Conservation (phyloP, 1,140 invertebrate genomes). For the Neodiprion pinetum region DNA sequence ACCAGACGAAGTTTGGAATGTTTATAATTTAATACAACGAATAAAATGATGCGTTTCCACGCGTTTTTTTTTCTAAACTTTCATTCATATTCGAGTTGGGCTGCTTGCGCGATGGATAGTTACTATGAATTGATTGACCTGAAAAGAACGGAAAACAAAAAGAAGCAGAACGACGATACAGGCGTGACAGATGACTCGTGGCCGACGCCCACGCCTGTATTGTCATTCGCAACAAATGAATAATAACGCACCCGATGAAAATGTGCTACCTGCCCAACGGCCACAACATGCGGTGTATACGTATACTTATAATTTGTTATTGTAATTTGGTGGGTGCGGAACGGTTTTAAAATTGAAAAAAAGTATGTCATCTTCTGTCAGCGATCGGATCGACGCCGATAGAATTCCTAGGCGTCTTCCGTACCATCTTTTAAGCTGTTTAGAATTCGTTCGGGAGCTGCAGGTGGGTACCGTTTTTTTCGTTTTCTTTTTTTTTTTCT, state of each 20-base stretch:
- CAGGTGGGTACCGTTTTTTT: no score
- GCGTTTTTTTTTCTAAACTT: no score
- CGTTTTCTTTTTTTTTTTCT: no score
- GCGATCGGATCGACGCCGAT: conserved; percentile 22
- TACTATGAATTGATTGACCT: conserved; percentile 49
- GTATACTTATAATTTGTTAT: conserved; percentile 39
- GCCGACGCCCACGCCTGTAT: conserved; percentile 42
- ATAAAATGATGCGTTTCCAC: no score
- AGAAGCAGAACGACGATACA: background rate
- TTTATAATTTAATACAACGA: no score
- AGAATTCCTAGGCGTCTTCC: conserved; percentile 29
- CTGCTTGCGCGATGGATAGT: conserved; percentile 11
- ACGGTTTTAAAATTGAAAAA: conserved; percentile 8
- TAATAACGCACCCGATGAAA: background rate
- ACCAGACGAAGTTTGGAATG: no score
- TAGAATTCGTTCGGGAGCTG: background rate
- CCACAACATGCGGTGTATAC: conserved; percentile 13
- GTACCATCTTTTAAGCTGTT: conserved; percentile 14
- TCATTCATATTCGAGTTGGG: no score
- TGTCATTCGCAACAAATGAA: conserved; percentile 32
- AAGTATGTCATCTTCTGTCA: conserved; percentile 34
- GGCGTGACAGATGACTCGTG: background rate
- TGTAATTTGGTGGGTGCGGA: conserved; percentile 48
- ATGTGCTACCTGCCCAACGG: background rate
- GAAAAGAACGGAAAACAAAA: conserved; percentile 39